A percentile compares a stretch with the other conserved stretches of the same genome.
Conservation (phyloP, 2,797 vertebrate genomes). For the Sebastes diploproa region DNA sequence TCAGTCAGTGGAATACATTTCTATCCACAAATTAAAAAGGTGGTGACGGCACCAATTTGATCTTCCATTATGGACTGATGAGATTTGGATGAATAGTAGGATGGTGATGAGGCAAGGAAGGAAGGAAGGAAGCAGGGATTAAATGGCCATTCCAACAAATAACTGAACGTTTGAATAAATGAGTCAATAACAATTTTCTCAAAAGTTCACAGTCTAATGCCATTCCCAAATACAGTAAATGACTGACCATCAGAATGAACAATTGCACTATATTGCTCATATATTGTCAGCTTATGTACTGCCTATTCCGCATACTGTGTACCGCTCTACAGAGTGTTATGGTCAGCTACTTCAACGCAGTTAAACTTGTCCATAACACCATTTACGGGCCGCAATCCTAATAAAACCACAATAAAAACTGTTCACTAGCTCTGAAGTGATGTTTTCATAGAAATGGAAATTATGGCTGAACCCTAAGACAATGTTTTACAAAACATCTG, state of each 20-base stretch:
- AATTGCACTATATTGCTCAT: not conserved
- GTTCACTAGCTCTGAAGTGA: not conserved
- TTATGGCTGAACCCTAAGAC: conserved; percentile 3
- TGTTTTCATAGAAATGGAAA: conserved; percentile 23
- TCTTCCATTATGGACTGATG: conserved; percentile 46
- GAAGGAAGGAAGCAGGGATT: not conserved
- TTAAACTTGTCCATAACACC: not conserved
- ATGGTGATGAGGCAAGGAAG: conserved; percentile 1
- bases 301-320: not conserved
- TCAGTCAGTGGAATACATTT: conserved; percentile 18
- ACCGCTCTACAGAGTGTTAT: not conserved
- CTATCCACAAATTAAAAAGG: conserved; percentile 40
- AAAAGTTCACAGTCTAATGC: not conserved
- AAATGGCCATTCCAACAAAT: not conserved
- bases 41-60: conserved; percentile 36
- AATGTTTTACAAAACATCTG: conserved; percentile 5
- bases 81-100: conserved; percentile 42
- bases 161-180: not conserved
- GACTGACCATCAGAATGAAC: not conserved
- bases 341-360: not conserved
- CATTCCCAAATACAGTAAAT: not conserved
- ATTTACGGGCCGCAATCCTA: not conserved
- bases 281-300: not conserved
- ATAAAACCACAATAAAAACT: conserved; percentile 25
- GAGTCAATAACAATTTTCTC: not conserved